phyloP scores from a whole-genome alignment of 1,140 invertebrate genomes.

The Zelostemma sp. region DNA sequence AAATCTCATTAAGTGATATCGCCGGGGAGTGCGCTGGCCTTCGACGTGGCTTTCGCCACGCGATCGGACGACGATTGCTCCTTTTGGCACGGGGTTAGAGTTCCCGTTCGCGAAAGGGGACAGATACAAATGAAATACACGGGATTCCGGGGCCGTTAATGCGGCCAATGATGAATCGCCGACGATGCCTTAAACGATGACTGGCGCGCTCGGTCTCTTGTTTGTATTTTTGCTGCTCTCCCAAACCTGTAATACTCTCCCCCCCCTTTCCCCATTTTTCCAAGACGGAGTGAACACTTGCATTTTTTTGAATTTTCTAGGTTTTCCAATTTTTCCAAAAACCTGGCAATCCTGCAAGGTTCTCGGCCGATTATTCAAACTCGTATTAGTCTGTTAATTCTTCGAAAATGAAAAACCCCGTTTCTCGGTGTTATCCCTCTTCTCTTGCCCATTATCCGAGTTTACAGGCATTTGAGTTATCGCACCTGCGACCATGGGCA shows the following conservation, averaged over 20 bases:
- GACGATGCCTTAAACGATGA: conserved; percentile 64
- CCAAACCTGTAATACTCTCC: background rate
- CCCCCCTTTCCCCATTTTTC: background rate
- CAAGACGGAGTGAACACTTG: too few species aligned
- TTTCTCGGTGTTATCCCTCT: conserved; percentile 1
- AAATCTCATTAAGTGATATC: too few species aligned
- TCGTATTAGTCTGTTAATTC: too few species aligned
- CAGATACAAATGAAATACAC: conserved; percentile 67
- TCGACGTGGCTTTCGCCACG: conserved; percentile 17
- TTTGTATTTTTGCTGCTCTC: conserved; percentile 54
- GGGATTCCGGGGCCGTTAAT: conserved; percentile 62
- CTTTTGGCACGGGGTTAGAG: conserved; percentile 53
- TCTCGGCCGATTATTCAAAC: too few species aligned
- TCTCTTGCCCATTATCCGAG: too few species aligned
- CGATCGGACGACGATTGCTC: too few species aligned
- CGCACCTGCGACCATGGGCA: conserved; percentile 24
- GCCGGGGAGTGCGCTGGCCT: too few species aligned
- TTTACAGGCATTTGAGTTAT: conserved; percentile 5
- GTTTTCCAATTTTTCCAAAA: too few species aligned
- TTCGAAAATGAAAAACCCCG: too few species aligned
- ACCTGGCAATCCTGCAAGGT: too few species aligned
- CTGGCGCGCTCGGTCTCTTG: conserved; percentile 57
- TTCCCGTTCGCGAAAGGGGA: too few species aligned
- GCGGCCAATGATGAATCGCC: conserved; percentile 62
- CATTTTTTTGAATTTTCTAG: too few species aligned